A percentile compares a stretch with the other conserved stretches of the same genome.
Evolutionary conservation across 1,140 invertebrate genomes (phyloP).

Genomic region (Orchesella cincta): DNA sequence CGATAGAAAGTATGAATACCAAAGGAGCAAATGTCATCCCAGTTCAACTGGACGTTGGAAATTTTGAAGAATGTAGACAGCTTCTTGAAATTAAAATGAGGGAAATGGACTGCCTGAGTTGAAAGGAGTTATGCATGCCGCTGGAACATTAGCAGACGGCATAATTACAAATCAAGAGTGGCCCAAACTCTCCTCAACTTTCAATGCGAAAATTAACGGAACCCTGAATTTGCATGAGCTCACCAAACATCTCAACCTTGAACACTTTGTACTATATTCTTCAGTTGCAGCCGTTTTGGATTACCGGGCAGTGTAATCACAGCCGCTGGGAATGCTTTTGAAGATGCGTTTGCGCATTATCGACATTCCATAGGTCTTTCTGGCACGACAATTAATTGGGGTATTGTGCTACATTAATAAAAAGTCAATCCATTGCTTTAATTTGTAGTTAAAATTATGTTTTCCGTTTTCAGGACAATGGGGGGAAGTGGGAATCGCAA

Average conservation of each 20-base stretch:
- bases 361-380: neutral
- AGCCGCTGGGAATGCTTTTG: neutral
- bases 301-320: neutral
- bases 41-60: neutral
- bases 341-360: neutral
- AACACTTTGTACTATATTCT: conserved; percentile 12
- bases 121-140: neutral
- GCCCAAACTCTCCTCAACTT: neutral
- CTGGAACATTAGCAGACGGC: neutral
- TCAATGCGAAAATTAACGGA: neutral
- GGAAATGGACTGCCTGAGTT: neutral
- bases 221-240: neutral
- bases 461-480: no score
- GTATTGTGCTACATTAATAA: no score
- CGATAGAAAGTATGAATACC: neutral
- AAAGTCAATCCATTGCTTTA: no score
- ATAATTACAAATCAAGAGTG: neutral
- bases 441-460: no score
- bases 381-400: conserved; percentile 12
- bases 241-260: neutral
- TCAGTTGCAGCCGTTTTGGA: neutral
- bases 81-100: neutral
- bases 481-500: conserved; percentile 1
- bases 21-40: neutral
- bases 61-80: neutral